Evolutionary conservation across 2,113 vertebrate genomes (phyloP).

Genomic region (Mormyrus iriodes): DNA sequence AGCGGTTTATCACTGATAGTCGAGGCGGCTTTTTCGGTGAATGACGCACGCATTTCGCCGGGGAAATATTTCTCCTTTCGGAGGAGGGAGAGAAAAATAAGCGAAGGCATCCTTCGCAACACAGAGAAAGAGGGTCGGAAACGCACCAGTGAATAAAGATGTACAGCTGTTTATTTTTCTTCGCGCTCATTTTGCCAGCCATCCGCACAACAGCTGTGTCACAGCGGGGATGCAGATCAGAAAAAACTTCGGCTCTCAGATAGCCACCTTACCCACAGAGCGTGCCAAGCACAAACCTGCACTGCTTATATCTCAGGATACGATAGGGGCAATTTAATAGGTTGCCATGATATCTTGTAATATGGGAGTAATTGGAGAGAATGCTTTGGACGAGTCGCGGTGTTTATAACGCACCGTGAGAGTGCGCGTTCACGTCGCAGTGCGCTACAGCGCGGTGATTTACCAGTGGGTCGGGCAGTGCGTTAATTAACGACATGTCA

Average conservation of each 20-base stretch:
- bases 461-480: not conserved
- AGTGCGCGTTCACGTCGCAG: not conserved
- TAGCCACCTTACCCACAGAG: not conserved
- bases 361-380: not conserved
- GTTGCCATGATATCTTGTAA: not conserved
- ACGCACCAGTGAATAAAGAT: conserved; percentile 8
- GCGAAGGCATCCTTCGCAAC: not conserved
- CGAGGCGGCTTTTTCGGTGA: not conserved
- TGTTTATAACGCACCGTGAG: not conserved
- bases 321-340: not conserved
- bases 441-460: not conserved
- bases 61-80: not conserved
- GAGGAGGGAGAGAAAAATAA: not conserved
- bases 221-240: not conserved
- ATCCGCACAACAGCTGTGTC: conserved; percentile 4
- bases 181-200: not conserved
- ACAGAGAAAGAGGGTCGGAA: not conserved
- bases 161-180: not conserved
- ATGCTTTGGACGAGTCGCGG: not conserved
- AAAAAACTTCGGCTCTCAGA: not conserved
- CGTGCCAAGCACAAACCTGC: not conserved
- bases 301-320: not conserved
- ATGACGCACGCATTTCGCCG: not conserved
- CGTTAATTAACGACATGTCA: not conserved
- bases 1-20: not conserved